phyloP scores from a whole-genome alignment of 2,888 invertebrate genomes.

The Cheilosia vulpina region DNA sequence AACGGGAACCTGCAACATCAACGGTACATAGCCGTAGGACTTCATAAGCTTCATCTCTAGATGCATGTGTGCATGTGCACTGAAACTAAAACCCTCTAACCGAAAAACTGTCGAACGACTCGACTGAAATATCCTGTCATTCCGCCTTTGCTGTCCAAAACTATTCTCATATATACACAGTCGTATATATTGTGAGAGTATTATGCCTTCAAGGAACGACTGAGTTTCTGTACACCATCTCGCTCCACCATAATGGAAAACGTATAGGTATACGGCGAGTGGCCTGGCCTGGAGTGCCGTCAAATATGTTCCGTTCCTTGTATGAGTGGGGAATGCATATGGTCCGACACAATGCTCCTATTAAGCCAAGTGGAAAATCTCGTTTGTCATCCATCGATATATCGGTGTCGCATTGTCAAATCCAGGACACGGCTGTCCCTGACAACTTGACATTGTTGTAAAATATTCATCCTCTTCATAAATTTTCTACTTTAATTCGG shows the following conservation, averaged over 20 bases:
- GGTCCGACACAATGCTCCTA: constrained; percentile 65
- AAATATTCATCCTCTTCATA: constrained; percentile 73
- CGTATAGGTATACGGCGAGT: constrained; percentile 1
- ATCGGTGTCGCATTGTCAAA: constrained; percentile 72
- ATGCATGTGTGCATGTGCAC: constrained; percentile 22
- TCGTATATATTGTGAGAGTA: constrained; percentile 8
- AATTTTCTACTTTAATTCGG: constrained; percentile 52
- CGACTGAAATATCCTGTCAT: constrained; percentile 58
- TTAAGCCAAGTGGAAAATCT: constrained; percentile 74
- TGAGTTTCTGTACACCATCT: constrained; percentile 24
- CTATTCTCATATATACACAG: background rate
- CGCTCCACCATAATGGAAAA: constrained; percentile 16
- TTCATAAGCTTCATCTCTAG: constrained; percentile 33
- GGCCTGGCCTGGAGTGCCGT: constrained; percentile 25
- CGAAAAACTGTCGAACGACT: constrained; percentile 62
- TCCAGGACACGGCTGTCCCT: constrained; percentile 66
- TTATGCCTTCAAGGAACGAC: constrained; percentile 56
- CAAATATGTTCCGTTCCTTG: constrained; percentile 5
- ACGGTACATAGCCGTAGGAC: constrained; percentile 54
- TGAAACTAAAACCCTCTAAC: constrained; percentile 54
- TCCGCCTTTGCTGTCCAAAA: constrained; percentile 28
- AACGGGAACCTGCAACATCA: constrained; percentile 40
- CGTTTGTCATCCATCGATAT: constrained; percentile 75
- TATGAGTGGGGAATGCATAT: constrained; percentile 44
- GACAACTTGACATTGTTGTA: constrained; percentile 73